Base-by-base conservation (phyloP, 1,140 invertebrate species). In the Conopomorpha cramerella region DNA sequence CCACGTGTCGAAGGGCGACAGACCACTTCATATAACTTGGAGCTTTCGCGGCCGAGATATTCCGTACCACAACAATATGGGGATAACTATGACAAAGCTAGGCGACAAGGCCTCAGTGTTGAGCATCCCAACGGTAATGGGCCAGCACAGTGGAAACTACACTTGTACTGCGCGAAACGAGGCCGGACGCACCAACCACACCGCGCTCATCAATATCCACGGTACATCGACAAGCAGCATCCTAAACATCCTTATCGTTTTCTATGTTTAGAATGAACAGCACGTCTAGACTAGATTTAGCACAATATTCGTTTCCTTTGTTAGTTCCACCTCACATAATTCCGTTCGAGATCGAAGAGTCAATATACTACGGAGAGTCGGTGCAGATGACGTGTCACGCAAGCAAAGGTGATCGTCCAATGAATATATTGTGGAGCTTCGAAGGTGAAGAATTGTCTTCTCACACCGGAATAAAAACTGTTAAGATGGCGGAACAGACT, bases 81-180 rank as follows among this genome's bases (percentile, higher is more conserved):
- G 91, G 43, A 77, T 96, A 60, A 80, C 78, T 39, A 79, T 91
- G 50, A 80, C 82, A 40, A 82, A 88, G 83, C 82, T 84, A 58
- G 81, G 92, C 77, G 84, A 92, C 73, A 83, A 86, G 70, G 80
- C 88, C 47, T 91, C 87, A 49, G 84, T 89, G 16, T 71, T 91
- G 37, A 87, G 84, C 13, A 90, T 92, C 41, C 86, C 90, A 44
- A 84, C 86, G 10, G 86, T 89, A 2, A 83, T 82, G 54, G 84
- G 86, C 37, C 79, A 82, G 40, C 86, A 90, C 67, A 84, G 83
- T 45, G 90, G 89, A 26, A 88, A 90, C 59, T 91, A 90, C 50
- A 89, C 86, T 13, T 91, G 90, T 55, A 80, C 81, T 13, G 92
- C 89, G 11, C 85, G 82, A 46, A 95, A 94, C 66, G 71, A 68